These are phyloP conservation scores for Phoeniculus purpureus DNA, from an alignment of 2,797 vertebrate species.

Conservation along the genomic window DNA sequence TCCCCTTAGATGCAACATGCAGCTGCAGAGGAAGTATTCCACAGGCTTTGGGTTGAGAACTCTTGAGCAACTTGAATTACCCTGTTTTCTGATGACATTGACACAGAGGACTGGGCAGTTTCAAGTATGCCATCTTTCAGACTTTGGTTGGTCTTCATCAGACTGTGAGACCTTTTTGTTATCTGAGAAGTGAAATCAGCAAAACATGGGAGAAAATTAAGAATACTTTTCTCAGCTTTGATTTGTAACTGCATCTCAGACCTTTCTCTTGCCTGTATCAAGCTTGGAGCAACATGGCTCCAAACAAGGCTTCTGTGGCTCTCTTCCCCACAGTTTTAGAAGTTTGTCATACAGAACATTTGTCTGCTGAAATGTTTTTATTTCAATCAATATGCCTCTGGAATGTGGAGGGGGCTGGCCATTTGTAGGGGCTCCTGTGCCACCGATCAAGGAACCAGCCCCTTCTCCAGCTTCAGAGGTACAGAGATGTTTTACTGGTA, in stretches of 20 bases:
- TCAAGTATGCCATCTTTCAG: background rate
- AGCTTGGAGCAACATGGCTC: background rate
- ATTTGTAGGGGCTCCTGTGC: background rate
- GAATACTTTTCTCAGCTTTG: background rate
- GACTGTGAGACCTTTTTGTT: background rate
- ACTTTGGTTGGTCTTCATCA: background rate
- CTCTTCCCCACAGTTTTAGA: background rate
- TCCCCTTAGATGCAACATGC: background rate
- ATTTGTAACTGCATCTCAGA: background rate
- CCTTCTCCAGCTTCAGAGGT: background rate
- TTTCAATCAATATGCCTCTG: background rate
- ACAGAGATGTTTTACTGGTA: background rate
- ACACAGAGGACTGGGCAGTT: background rate
- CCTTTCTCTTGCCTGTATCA: background rate
- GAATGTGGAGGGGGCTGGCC: background rate
- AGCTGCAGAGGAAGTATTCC: background rate
- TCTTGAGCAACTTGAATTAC: background rate
- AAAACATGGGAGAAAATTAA: background rate
- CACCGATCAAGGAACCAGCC: rapidly evolving
- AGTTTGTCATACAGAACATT: background rate
- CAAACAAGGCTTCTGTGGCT: background rate
- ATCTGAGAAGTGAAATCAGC: background rate
- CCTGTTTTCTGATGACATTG: background rate
- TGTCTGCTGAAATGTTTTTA: background rate
- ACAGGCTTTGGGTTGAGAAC: background rate